These are phyloP conservation scores for Drosophila stalkeri DNA, from an alignment of 2,888 invertebrate genomes.

Conservation along the genomic window DNA sequence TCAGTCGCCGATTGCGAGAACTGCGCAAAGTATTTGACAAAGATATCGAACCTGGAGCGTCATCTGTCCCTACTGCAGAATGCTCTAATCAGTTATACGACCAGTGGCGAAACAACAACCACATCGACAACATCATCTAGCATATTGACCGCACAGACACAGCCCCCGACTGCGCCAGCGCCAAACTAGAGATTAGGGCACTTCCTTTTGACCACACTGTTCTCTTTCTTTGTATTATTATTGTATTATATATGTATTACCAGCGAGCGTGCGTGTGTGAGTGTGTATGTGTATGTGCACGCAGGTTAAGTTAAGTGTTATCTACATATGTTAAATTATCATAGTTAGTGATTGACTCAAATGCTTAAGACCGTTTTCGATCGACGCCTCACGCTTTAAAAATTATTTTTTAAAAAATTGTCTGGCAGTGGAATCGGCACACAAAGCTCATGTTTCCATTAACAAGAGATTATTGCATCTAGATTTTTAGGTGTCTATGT, in stretches of 20 bases:
- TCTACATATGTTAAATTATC: constrained; percentile 14
- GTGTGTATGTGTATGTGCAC: not conserved
- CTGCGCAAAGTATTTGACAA: constrained; percentile 33
- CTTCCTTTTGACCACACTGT: not conserved
- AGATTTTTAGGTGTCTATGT: not conserved
- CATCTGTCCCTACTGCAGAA: constrained; percentile 9
- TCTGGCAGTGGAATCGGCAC: not conserved
- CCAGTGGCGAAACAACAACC: not conserved
- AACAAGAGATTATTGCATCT: not conserved
- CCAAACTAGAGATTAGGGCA: not conserved
- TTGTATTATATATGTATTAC: not conserved
- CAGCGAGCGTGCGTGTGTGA: not conserved
- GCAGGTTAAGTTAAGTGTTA: constrained; percentile 11
- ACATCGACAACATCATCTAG: not conserved
- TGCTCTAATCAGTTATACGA: not conserved
- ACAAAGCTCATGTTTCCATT: not conserved
- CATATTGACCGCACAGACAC: not conserved
- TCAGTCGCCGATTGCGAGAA: constrained; percentile 22
- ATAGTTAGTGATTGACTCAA: constrained; percentile 11
- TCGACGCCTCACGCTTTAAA: not conserved
- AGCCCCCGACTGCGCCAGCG: not conserved
- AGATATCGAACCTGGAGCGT: constrained; percentile 24
- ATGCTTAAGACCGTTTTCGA: not conserved
- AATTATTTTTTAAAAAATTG: not conserved
- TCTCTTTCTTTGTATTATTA: constrained; percentile 4